Evolutionary conservation across 2,797 vertebrate genomes (phyloP).

Genomic region (Podarcis lilfordi): DNA sequence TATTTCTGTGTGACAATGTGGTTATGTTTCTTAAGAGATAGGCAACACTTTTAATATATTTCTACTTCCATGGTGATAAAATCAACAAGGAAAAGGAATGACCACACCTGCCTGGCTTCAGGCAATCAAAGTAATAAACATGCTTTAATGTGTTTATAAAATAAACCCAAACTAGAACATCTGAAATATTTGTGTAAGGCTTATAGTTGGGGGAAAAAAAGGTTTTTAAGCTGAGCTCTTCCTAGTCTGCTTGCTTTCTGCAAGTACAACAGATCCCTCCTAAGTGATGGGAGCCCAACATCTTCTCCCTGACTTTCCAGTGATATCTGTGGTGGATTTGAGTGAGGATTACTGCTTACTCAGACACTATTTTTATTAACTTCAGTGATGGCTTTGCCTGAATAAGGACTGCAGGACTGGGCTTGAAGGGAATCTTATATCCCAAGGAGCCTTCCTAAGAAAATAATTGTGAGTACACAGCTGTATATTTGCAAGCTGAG

Average conservation of each 20-base stretch:
- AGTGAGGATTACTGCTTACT: not conserved
- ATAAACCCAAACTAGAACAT: not conserved
- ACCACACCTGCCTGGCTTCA: not conserved
- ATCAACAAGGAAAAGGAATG: not conserved
- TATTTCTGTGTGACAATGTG: not conserved
- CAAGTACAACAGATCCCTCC: not conserved
- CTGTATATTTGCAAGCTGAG: conserved; percentile 41
- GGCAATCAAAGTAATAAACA: not conserved
- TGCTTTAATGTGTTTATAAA: not conserved
- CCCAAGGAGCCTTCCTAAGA: not conserved
- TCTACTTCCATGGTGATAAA: not conserved
- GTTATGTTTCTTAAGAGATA: too few relatives aligned
- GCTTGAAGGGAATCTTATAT: not conserved
- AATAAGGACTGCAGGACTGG: conserved; percentile 14
- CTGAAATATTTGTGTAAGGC: not conserved
- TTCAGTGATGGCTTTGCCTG: conserved; percentile 6
- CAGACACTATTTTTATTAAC: not conserved
- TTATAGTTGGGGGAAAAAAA: not conserved
- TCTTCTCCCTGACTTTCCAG: not conserved
- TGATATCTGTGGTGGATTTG: not conserved
- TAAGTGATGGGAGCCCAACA: not conserved
- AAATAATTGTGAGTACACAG: conserved; percentile 29
- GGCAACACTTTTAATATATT: not conserved
- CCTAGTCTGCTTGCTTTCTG: not conserved
- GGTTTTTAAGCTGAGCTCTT: not conserved